These are phyloP conservation scores for Malthinus flaveolus DNA, from an alignment of 2,888 invertebrate species.

Conservation along the genomic window DNA sequence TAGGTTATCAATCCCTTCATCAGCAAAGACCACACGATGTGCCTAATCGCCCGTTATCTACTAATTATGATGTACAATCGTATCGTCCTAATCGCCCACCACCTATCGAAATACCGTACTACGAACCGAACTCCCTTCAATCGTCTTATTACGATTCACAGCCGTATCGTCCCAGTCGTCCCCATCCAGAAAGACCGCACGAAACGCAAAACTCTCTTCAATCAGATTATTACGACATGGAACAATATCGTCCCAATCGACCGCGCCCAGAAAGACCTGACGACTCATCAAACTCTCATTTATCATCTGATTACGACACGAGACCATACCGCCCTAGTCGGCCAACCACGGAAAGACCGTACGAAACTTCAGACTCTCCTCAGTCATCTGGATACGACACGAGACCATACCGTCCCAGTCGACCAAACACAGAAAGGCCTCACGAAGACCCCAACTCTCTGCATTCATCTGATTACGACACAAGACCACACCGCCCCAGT, in stretches of 20 bases:
- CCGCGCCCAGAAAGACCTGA: not conserved
- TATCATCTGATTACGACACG: not conserved
- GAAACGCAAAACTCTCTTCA: not conserved
- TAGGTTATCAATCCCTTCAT: not conserved
- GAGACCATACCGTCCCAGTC: not conserved
- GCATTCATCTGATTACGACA: not conserved
- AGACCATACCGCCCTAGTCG: not conserved
- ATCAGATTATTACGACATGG: not conserved
- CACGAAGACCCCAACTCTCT: slow-evolving; percentile 11
- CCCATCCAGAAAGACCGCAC: not conserved
- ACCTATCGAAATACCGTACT: not conserved
- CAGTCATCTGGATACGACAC: not conserved
- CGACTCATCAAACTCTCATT: not conserved
- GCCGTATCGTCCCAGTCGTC: not conserved
- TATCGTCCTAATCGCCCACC: not conserved
- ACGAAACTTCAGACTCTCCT: not conserved
- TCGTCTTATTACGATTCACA: not conserved
- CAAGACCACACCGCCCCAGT: slow-evolving; percentile 6
- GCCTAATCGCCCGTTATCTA: not conserved
- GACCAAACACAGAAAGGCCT: not conserved
- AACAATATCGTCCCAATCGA: not conserved
- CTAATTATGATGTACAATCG: not conserved
- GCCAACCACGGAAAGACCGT: not conserved
- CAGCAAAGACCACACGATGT: slow-evolving; percentile 1
- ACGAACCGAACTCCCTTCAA: not conserved